phyloP scores from a whole-genome alignment of 2,888 invertebrate genomes.

The Cheilosia scutellata region DNA sequence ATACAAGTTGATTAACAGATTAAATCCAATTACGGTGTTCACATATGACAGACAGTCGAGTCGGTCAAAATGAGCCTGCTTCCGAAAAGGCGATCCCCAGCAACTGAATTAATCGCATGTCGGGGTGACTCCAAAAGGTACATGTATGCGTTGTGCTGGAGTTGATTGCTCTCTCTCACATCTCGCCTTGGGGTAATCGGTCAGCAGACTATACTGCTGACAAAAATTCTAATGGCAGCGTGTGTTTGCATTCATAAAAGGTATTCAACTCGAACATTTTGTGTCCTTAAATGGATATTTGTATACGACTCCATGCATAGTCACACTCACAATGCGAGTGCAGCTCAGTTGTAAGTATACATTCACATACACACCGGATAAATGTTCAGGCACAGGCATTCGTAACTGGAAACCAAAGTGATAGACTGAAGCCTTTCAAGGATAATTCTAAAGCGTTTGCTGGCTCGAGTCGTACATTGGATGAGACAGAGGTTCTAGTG shows the following conservation, averaged over 20 bases:
- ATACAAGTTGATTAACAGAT: slow-evolving; percentile 59
- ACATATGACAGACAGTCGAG: slow-evolving; percentile 41
- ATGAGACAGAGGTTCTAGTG: neutral
- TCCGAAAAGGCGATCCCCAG: slow-evolving; percentile 10
- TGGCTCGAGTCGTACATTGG: neutral
- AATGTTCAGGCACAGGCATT: slow-evolving; percentile 48
- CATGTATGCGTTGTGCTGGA: neutral
- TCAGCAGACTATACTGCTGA: slow-evolving; percentile 60
- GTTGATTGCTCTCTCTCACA: neutral
- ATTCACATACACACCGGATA: slow-evolving; percentile 23
- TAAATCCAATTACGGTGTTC: slow-evolving; percentile 64
- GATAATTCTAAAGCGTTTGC: slow-evolving; percentile 57
- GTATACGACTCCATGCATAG: slow-evolving; percentile 13
- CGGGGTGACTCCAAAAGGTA: neutral
- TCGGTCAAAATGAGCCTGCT: slow-evolving; percentile 11
- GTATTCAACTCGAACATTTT: slow-evolving; percentile 63
- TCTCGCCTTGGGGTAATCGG: slow-evolving; percentile 67
- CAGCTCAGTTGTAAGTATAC: slow-evolving; percentile 15
- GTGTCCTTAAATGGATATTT: slow-evolving; percentile 63
- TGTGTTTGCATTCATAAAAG: slow-evolving; percentile 63
- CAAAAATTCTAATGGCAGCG: slow-evolving; percentile 40
- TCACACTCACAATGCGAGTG: slow-evolving; percentile 20
- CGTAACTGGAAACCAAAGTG: slow-evolving; percentile 69
- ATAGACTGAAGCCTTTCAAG: slow-evolving; percentile 71
- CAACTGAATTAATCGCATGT: slow-evolving; percentile 46